Conservation (phyloP, 2,113 vertebrate genomes). For the Zosterops pallidus region DNA sequence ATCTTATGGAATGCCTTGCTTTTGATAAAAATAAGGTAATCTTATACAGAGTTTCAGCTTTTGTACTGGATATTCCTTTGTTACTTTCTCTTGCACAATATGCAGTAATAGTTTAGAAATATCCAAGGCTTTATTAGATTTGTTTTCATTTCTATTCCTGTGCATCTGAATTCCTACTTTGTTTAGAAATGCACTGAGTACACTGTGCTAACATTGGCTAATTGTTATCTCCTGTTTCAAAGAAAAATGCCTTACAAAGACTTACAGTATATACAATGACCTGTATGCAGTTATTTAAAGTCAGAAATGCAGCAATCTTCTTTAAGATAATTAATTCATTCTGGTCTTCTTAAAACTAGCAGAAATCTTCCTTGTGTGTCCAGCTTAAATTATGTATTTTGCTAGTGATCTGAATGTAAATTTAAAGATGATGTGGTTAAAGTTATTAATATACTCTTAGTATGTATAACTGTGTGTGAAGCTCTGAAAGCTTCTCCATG, state of each 20-base stretch:
- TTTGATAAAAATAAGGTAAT: conserved; percentile 74
- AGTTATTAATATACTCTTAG: neutral
- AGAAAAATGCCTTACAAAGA: neutral
- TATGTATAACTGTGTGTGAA: neutral
- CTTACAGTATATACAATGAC: neutral
- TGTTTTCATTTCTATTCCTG: neutral
- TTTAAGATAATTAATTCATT: neutral
- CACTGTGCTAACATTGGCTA: neutral
- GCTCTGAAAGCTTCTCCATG: neutral
- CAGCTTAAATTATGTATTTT: neutral
- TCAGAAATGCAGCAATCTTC: neutral
- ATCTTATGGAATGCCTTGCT: conserved; percentile 73
- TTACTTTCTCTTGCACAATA: neutral
- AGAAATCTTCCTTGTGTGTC: neutral
- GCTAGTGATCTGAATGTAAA: neutral
- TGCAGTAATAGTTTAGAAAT: neutral
- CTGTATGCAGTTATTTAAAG: neutral
- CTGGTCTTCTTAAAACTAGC: neutral
- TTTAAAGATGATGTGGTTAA: neutral
- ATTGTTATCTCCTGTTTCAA: neutral
- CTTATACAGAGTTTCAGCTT: neutral
- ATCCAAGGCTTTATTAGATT: neutral
- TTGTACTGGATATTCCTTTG: neutral
- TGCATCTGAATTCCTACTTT: neutral
- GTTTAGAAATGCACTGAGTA: neutral